Conservation (phyloP, 2,888 invertebrate species). For the Malthinus flaveolus region DNA sequence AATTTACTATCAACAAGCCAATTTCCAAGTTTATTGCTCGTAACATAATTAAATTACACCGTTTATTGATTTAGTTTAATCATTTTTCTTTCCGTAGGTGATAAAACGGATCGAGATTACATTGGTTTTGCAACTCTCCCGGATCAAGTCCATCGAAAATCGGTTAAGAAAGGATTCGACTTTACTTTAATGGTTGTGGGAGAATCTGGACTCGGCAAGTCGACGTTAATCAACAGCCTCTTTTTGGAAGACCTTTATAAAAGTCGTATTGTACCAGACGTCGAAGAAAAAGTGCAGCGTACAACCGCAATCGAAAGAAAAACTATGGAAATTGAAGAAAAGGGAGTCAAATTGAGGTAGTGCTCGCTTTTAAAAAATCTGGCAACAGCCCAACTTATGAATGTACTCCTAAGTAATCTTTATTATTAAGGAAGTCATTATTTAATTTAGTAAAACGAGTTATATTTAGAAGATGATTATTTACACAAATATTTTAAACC, state of each 20-base stretch:
- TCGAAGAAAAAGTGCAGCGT: slow-evolving; percentile 65
- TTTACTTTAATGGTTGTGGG: slow-evolving; percentile 97
- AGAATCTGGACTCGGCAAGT: slow-evolving; percentile 92
- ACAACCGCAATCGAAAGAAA: slow-evolving; percentile 75
- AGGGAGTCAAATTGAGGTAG: slow-evolving; percentile 81
- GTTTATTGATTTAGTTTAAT: neutral
- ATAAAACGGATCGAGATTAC: slow-evolving; percentile 69
- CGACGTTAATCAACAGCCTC: slow-evolving; percentile 91
- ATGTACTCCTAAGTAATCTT: neutral
- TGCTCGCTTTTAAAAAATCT: neutral
- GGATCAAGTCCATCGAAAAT: slow-evolving; percentile 95
- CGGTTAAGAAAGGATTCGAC: slow-evolving; percentile 94
- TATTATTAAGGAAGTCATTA: neutral
- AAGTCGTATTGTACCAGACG: slow-evolving; percentile 75
- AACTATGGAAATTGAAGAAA: slow-evolving; percentile 94
- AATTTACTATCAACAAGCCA: no score
- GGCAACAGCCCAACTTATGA: neutral
- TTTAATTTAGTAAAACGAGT: neutral
- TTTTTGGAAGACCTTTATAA: slow-evolving; percentile 93
- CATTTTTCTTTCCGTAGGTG: slow-evolving; percentile 18
- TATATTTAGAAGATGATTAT: neutral
- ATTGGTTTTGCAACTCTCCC: slow-evolving; percentile 95
- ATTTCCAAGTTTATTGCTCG: no score
- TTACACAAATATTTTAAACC: no score
- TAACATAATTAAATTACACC: no score